Conservation (phyloP, 2,888 invertebrate genomes). For the Acleris holmiana region DNA sequence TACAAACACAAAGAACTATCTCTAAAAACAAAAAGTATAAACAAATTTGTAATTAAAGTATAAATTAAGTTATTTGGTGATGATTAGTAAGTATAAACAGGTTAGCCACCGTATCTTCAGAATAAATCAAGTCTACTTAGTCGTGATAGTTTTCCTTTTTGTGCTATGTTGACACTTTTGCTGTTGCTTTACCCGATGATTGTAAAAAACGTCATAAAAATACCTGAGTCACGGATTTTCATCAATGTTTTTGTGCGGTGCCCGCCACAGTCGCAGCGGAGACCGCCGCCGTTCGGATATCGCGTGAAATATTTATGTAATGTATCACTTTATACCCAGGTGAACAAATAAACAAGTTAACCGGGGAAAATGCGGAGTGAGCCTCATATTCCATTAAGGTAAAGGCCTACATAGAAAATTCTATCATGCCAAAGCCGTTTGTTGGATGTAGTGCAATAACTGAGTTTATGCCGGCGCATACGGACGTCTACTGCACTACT, state of each 20-base stretch:
- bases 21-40: too few species aligned
- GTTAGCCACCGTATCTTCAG: too few species aligned
- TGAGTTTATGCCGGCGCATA: slow-evolving; percentile 14
- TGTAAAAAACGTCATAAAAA: too few species aligned
- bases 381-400: slow-evolving; percentile 13
- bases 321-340: slow-evolving; percentile 23
- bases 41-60: too few species aligned
- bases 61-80: too few species aligned
- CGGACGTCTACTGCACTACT: slow-evolving; percentile 3
- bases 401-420: slow-evolving; percentile 13
- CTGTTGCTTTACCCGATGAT: too few species aligned
- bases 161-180: too few species aligned
- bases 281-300: slow-evolving; percentile 1
- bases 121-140: too few species aligned
- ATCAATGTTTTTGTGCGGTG: slow-evolving; percentile 8
- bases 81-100: too few species aligned
- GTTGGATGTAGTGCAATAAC: slow-evolving; percentile 23
- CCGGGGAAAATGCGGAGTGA: not conserved
- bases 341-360: slow-evolving; percentile 10
- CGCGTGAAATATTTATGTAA: slow-evolving; percentile 21
- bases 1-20: too few species aligned
- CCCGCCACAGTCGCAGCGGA: not conserved
- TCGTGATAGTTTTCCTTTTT: too few species aligned
- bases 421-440: slow-evolving; percentile 11
- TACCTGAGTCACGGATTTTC: not conserved